Evolutionary conservation across 2,113 vertebrate species (phyloP).

Genomic region (Grantiella picta): DNA sequence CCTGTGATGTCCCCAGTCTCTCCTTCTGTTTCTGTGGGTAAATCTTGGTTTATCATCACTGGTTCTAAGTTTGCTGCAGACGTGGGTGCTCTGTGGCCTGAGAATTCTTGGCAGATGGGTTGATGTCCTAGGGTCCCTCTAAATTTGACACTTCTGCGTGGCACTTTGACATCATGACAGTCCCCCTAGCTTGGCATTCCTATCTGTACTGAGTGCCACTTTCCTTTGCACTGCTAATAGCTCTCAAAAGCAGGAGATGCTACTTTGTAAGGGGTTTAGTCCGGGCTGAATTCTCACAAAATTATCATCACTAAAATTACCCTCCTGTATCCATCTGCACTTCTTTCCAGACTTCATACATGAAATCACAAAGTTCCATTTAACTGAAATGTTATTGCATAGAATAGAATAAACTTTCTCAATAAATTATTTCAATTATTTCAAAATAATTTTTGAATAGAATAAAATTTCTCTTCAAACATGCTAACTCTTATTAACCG

Average conservation of each 20-base stretch:
- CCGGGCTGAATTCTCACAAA: not conserved
- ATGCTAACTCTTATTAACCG: accelerated
- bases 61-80: not conserved
- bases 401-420: not conserved
- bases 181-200: not conserved
- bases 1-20: not conserved
- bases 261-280: not conserved
- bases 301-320: not conserved
- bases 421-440: too few species aligned
- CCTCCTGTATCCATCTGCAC: not conserved
- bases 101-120: not conserved
- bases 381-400: not conserved
- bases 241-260: not conserved
- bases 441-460: not conserved
- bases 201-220: too few species aligned
- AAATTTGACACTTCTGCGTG: not conserved
- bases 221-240: not conserved
- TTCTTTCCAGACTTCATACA: not conserved
- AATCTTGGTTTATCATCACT: not conserved
- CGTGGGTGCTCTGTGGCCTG: not conserved
- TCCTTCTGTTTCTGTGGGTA: not conserved
- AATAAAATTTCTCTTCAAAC: not conserved
- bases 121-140: not conserved
- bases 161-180: not conserved
- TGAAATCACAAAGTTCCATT: not conserved